Evolutionary conservation across 2,888 invertebrate genomes (phyloP), one percentile per base, ranked within the genome.

Genomic region (Heliconius aoede): DNA sequence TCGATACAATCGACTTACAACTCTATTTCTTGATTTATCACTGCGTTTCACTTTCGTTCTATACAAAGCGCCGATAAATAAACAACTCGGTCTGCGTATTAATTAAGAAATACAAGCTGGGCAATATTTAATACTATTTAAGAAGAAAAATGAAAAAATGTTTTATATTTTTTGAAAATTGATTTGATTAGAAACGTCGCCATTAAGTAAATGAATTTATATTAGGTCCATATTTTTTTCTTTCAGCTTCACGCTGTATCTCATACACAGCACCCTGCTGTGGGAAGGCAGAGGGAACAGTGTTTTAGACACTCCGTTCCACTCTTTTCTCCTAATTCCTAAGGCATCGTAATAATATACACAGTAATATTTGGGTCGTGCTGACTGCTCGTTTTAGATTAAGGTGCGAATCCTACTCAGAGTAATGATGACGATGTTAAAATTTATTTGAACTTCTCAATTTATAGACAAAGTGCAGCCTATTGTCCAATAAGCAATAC

Each of bases 1-100:
- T 79, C 80, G 82, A 82, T 82, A 80, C 81, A 80, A 82, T 82
- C 83, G 78, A 80, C 73, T 81, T 81, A 82, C 82, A 81, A 81
- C 81, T 81, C 80, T 82, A 83, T 84, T 83, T 83, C 80, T 80
- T 81, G 81, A 81, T 83, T 84, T 82, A 82, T 82, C 79, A 78
- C 77, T 71, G 77, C 73, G 78, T 83, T 84, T 84, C 82, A 84
- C 84, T 84, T 83, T 84, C 83, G 81, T 80, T 81, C 58, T 55
- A 76, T 74, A 73, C 69, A 76, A 76, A 74, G 67, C 74, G 28
- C 28, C 28, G 62, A 74, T 78, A 78, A 76, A 72, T 69, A 65
- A 73, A 55, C 67, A 55, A 30, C 30, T 69, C n/a, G 30, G 55
- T 69, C 60, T 36, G 55, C 18, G 67, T 51, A 73, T 72, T 74